phyloP scores from a whole-genome alignment of 2,113 vertebrate species.

The Rhea americana region DNA sequence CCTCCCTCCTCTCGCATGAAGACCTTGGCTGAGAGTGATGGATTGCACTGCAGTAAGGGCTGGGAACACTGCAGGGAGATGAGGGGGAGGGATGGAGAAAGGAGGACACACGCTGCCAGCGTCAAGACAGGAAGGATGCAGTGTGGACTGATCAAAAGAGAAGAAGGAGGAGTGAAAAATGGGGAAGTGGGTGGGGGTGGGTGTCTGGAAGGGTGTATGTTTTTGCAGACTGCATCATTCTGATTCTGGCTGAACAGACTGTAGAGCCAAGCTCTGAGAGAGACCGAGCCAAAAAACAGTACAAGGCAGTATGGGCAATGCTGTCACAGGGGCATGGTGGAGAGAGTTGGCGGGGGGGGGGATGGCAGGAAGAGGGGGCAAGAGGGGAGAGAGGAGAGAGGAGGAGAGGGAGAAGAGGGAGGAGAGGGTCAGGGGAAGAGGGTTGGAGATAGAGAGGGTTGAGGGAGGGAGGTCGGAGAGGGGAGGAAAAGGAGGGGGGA shows the following conservation, averaged over 20 bases:
- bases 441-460: too few relatives aligned
- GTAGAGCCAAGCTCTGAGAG: neutral
- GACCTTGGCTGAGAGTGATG: constrained; percentile 63
- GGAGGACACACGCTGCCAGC: constrained; percentile 42
- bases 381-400: too few relatives aligned
- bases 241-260: neutral
- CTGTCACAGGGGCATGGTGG: neutral
- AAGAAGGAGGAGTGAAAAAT: neutral
- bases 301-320: neutral
- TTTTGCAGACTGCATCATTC: constrained; percentile 23
- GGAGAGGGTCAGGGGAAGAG: too few relatives aligned
- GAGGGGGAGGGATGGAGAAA: constrained; percentile 21
- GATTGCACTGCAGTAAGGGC: constrained; percentile 71
- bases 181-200: neutral
- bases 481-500: neutral
- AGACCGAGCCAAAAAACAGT: neutral
- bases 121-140: constrained; percentile 56
- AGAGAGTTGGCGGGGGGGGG: too few relatives aligned
- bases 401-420: too few relatives aligned
- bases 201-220: neutral
- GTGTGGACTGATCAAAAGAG: neutral
- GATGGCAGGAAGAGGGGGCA: too few relatives aligned
- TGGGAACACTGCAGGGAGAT: constrained; percentile 55
- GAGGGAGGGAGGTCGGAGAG: too few relatives aligned
- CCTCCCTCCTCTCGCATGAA: neutral